These are phyloP conservation scores for Stratiomys singularior DNA, from an alignment of 2,888 invertebrate genomes.

Conservation along the genomic window DNA sequence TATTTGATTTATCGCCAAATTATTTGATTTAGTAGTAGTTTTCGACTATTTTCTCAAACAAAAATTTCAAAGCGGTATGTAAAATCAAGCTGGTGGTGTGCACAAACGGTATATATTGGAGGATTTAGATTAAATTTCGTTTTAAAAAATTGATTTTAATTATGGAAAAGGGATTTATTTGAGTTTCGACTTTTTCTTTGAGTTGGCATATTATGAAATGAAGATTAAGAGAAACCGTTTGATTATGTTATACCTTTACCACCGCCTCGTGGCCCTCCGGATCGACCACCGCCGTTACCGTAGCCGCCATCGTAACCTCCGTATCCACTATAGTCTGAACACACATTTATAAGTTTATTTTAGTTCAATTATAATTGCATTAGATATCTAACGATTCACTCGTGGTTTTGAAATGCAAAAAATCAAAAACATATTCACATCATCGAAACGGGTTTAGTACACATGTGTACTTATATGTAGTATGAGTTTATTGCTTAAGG, in stretches of 20 bases:
- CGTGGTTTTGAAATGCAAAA: neutral
- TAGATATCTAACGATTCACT: constrained; percentile 31
- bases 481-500: too few species aligned
- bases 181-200: neutral
- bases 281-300: constrained; percentile 82
- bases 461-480: too few species aligned
- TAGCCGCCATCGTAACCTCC: constrained; percentile 91
- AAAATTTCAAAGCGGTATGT: neutral
- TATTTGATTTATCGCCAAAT: neutral
- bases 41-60: neutral
- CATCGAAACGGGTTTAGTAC: too few species aligned
- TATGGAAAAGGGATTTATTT: neutral
- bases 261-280: constrained; percentile 84
- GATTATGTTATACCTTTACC: constrained; percentile 77
- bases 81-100: constrained; percentile 51
- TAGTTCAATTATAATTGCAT: constrained; percentile 46
- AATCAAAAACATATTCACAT: neutral
- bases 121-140: constrained; percentile 15
- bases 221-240: constrained; percentile 47
- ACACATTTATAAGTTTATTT: constrained; percentile 47
- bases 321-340: constrained; percentile 85
- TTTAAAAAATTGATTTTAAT: constrained; percentile 3
- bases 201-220: constrained; percentile 4
- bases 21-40: neutral
- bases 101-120: constrained; percentile 47